Evolutionary conservation across 2,888 invertebrate genomes (phyloP).

Genomic region (Acleris literana): DNA sequence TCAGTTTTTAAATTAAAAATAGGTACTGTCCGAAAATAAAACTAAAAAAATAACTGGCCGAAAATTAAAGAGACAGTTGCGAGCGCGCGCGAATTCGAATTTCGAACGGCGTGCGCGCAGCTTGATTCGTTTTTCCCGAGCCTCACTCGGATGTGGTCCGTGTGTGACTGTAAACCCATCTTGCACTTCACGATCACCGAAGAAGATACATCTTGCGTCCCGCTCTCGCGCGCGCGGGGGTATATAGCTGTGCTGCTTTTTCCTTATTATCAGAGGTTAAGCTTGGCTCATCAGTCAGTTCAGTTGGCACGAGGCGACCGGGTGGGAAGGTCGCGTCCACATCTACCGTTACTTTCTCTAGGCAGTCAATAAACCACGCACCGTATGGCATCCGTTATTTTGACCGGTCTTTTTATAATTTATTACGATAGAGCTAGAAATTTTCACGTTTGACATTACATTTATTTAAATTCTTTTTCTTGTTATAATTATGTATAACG

Average conservation of each 20-base stretch:
- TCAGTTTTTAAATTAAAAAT: slow-evolving; percentile 29
- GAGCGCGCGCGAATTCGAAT: slow-evolving; percentile 49
- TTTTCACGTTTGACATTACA: neutral
- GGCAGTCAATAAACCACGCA: slow-evolving; percentile 69
- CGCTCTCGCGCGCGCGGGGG: slow-evolving; percentile 50
- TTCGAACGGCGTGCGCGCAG: slow-evolving; percentile 71
- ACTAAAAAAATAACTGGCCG: slow-evolving; percentile 46
- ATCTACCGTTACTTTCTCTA: slow-evolving; percentile 75
- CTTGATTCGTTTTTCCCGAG: slow-evolving; percentile 72
- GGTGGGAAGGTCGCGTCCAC: slow-evolving; percentile 71
- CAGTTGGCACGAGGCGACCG: slow-evolving; percentile 77
- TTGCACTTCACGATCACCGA: slow-evolving; percentile 81
- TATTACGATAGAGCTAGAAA: neutral
- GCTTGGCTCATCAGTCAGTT: slow-evolving; percentile 81
- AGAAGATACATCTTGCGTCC: slow-evolving; percentile 75
- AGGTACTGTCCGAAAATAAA: slow-evolving; percentile 46
- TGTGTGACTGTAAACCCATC: slow-evolving; percentile 83
- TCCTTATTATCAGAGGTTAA: slow-evolving; percentile 82
- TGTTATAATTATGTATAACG: neutral
- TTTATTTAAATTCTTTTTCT: neutral
- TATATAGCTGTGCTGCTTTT: slow-evolving; percentile 63
- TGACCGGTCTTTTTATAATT: slow-evolving; percentile 36
- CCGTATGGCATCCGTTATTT: slow-evolving; percentile 61
- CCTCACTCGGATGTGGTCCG: slow-evolving; percentile 80
- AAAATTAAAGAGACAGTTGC: slow-evolving; percentile 43